These are phyloP conservation scores for Corythornis leucogaster DNA, from an alignment of 2,797 vertebrate species.

Conservation along the genomic window DNA sequence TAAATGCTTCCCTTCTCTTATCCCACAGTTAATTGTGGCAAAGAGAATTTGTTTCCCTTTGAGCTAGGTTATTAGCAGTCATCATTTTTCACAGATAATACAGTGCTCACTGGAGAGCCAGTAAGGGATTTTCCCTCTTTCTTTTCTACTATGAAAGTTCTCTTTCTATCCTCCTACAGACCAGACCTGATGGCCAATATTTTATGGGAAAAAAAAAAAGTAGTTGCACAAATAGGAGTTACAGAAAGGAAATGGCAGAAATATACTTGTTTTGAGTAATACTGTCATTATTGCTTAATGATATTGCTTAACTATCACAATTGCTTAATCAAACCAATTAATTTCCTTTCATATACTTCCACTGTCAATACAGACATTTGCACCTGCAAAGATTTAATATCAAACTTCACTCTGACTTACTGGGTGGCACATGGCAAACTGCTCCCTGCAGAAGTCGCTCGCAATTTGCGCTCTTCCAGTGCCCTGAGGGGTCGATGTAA, in stretches of 20 bases:
- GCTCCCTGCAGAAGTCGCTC: slow-evolving; percentile 85
- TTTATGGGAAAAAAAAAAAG: not conserved
- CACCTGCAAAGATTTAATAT: not conserved
- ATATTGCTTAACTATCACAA: too few species aligned
- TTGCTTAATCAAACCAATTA: not conserved
- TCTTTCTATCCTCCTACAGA: not conserved
- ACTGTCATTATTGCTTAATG: not conserved
- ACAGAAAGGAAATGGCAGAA: not conserved
- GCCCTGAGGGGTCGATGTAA: slow-evolving; percentile 88
- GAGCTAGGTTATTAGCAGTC: not conserved
- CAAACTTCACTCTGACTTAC: slow-evolving; percentile 78
- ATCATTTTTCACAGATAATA: not conserved
- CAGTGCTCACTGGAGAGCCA: not conserved
- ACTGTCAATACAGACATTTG: not conserved
- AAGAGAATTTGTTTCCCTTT: not conserved
- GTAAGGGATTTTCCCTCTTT: not conserved
- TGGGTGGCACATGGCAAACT: slow-evolving; percentile 83
- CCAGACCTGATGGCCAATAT: not conserved
- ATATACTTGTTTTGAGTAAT: not conserved
- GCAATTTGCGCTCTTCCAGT: slow-evolving; percentile 86
- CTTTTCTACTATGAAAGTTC: not conserved
- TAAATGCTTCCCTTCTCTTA: not conserved
- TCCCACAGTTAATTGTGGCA: not conserved
- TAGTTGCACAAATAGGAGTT: not conserved
- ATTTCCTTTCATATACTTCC: not conserved